Conservation (phyloP, 53 echinoderm and acorn worm genomes). For the Holothuria leucospilota region DNA sequence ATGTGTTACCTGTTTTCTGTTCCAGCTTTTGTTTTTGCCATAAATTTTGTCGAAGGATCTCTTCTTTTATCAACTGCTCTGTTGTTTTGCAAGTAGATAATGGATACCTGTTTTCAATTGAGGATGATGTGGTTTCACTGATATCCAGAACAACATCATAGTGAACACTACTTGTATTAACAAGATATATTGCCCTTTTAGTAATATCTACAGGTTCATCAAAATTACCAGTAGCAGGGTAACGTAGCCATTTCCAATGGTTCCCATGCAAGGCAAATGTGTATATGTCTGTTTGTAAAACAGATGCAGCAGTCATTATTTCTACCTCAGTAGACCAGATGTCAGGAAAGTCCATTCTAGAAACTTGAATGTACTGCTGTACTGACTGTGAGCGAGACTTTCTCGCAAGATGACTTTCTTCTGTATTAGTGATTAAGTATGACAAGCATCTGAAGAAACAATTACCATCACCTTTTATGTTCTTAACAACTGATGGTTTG, state of each 20-base stretch:
- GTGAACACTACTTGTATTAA: conserved; percentile 20
- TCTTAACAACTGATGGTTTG: background rate
- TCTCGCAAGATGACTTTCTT: background rate
- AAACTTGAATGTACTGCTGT: conserved; percentile 14
- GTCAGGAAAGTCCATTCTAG: background rate
- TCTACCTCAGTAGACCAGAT: conserved; percentile 35
- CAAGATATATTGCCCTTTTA: conserved; percentile 16
- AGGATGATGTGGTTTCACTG: background rate
- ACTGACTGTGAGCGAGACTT: conserved; percentile 5
- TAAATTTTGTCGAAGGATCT: background rate
- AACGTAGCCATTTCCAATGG: conserved; percentile 7
- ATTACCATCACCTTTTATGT: conserved; percentile 22
- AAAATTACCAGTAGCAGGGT: conserved; percentile 31
- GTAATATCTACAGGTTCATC: background rate
- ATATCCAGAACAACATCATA: conserved; percentile 19
- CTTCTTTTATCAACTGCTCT: conserved; percentile 11
- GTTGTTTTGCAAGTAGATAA: conserved; percentile 9
- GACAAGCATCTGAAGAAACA: conserved; percentile 44
- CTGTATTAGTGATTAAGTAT: conserved; percentile 18
- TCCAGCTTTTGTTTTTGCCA: conserved; percentile 9
- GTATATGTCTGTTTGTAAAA: conserved; percentile 13
- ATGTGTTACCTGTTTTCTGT: background rate
- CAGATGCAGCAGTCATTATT: conserved; percentile 29
- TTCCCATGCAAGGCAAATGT: background rate
- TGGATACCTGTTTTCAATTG: background rate